Evolutionary conservation across 2,113 vertebrate genomes (phyloP), one percentile per base, ranked within the genome.

Genomic region (Vidua chalybeata): DNA sequence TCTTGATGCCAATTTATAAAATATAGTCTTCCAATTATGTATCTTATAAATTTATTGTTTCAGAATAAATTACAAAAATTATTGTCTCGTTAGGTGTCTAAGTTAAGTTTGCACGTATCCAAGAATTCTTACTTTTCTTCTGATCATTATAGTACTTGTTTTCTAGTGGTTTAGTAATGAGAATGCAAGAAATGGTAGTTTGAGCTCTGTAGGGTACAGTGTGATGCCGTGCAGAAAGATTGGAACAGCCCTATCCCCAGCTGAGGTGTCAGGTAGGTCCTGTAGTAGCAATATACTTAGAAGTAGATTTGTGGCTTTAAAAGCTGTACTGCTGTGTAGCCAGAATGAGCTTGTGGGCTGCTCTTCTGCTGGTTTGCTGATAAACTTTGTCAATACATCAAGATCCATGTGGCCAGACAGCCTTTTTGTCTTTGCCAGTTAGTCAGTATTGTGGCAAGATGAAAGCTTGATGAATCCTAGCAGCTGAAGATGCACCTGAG

Each of bases 261-360:
- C 52, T 56, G 48, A 72, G 39, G 2, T 28, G 19, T 7, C 66
- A n/a, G 28, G 20, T 26, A 46, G 45, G 39, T 17, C n/a, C 41
- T 0, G 0, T 1, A 21, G 35, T 0, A 73, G 18, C n/a, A 22
- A 27, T 58, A 11, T 9, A 16, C 6, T 63, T 71, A 26, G 27
- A 73, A 73, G 7, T 5, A 66, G 28, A 11, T 35, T 73, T 61
- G 59, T 69, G 33, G 31, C 76, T 78, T 73, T 30, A 64, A 82
- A 64, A 54, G 19, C 11, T 61, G 11, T 22, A 9, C 11, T 75
- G 39, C 28, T 55, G 13, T 23, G 45, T 21, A 84, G 52, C 17
- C 48, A 75, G 26, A 39, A 46, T 30, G 58, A 85, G 24, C 33
- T 48, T 3, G 0, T 3, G 3, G 17, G 72, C 24, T 84, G 23